Evolutionary conservation across 2,797 vertebrate species (phyloP).

Genomic region (Poliocrania exsul): DNA sequence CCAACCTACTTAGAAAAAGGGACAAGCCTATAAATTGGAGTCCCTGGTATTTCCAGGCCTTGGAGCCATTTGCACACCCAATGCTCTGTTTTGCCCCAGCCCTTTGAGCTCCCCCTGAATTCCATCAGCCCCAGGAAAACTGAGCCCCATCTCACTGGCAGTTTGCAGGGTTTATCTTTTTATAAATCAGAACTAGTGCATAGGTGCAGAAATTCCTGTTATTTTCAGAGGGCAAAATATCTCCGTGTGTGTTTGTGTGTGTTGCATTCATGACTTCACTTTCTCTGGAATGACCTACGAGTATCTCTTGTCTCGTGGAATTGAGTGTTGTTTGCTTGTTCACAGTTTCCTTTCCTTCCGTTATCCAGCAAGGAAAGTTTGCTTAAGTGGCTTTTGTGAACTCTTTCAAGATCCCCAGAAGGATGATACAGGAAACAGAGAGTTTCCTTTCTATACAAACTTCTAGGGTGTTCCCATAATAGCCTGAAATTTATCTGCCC

Average conservation of each 20-base stretch:
- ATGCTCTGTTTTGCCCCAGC: background rate
- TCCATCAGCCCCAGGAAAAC: background rate
- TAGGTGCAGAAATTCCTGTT: background rate
- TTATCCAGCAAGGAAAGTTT: constrained; percentile 61
- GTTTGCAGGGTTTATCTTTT: background rate
- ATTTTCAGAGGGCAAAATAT: background rate
- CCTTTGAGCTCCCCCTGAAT: background rate
- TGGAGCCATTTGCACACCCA: background rate
- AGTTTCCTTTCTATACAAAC: constrained; percentile 72
- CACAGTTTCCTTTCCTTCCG: constrained; percentile 77
- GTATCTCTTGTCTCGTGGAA: constrained; percentile 52
- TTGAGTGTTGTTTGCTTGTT: constrained; percentile 73
- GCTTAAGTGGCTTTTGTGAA: constrained; percentile 69
- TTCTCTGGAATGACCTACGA: constrained; percentile 36
- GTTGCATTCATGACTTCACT: background rate
- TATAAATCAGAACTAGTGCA: background rate
- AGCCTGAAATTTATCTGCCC: constrained; percentile 66
- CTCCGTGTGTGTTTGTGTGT: accelerated
- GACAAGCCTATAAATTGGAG: background rate
- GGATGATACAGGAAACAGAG: constrained; percentile 77
- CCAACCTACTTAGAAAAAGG: background rate
- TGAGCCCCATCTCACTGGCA: accelerated
- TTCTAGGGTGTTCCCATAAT: constrained; percentile 68
- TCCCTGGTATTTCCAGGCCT: background rate
- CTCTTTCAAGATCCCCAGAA: constrained; percentile 74